phyloP scores from a whole-genome alignment of 2,113 vertebrate genomes.

The Callorhinus ursinus region DNA sequence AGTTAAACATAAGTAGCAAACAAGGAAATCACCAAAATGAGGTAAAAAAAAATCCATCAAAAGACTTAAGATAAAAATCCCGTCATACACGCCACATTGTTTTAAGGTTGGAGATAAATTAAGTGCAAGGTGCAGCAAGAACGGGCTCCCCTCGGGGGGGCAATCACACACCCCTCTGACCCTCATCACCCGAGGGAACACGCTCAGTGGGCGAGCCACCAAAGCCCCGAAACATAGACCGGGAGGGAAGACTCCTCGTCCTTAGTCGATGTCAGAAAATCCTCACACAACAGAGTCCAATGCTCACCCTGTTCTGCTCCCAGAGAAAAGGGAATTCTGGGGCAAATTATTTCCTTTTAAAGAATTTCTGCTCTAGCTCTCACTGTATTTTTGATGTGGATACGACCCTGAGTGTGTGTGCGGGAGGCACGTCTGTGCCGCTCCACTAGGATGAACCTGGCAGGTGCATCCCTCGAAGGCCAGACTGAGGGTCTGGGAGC shows the following conservation, averaged over 20 bases:
- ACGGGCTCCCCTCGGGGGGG: accelerated
- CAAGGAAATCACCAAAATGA: neutral
- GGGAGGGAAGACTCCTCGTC: accelerated
- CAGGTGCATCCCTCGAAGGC: neutral
- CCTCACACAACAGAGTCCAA: neutral
- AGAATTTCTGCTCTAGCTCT: neutral
- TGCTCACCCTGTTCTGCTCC: neutral
- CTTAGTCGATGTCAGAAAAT: neutral
- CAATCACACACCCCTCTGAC: neutral
- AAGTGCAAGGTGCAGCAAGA: neutral
- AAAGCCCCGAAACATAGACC: neutral
- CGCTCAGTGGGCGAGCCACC: neutral
- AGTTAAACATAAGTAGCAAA: neutral
- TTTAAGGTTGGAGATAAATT: neutral
- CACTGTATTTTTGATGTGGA: too few relatives aligned
- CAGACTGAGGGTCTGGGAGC: too few relatives aligned
- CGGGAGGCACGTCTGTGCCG: accelerated
- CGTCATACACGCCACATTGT: accelerated
- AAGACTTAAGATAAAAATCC: neutral
- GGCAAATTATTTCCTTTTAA: neutral
- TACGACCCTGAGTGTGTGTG: neutral
- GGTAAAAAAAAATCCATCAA: neutral
- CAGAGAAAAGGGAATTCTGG: neutral
- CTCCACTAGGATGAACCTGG: accelerated
- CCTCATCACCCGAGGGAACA: neutral